Evolutionary conservation across 2,888 invertebrate genomes (phyloP).

Genomic region (Drosophila setosimentum): DNA sequence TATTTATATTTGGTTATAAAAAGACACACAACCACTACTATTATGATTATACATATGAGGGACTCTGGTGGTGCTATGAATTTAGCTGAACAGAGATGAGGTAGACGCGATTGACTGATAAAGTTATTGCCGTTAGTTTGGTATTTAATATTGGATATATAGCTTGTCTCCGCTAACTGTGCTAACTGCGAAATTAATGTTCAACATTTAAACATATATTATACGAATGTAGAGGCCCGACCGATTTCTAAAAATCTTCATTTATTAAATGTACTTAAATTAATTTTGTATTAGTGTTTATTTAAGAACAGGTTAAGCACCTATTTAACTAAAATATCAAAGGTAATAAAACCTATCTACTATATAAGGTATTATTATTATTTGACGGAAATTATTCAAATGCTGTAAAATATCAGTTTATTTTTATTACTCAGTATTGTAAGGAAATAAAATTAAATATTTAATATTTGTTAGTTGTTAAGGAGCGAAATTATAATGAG

Average conservation of each 20-base stretch:
- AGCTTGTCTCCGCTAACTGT: conserved; percentile 16
- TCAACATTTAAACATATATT: conserved; percentile 19
- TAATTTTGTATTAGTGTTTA: conserved; percentile 1
- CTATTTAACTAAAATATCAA: neutral
- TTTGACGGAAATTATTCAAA: neutral
- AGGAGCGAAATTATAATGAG: neutral
- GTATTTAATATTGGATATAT: conserved; percentile 50
- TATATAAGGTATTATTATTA: neutral
- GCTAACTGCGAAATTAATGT: conserved; percentile 48
- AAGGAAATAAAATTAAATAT: neutral
- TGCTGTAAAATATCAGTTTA: neutral
- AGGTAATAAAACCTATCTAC: neutral
- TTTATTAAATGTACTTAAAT: conserved; percentile 20
- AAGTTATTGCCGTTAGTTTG: conserved; percentile 66
- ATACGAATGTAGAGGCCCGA: conserved; percentile 8
- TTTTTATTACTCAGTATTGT: neutral
- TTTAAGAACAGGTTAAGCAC: neutral
- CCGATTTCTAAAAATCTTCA: conserved; percentile 22
- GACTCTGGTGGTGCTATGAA: conserved; percentile 53
- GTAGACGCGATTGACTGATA: conserved; percentile 53
- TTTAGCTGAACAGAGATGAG: conserved; percentile 1
- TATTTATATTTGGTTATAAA: conserved; percentile 32
- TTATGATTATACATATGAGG: conserved; percentile 41
- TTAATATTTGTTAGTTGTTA: neutral
- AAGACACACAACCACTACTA: conserved; percentile 20